Conservation (phyloP, 2,888 invertebrate genomes). For the Eupithecia insigniata region DNA sequence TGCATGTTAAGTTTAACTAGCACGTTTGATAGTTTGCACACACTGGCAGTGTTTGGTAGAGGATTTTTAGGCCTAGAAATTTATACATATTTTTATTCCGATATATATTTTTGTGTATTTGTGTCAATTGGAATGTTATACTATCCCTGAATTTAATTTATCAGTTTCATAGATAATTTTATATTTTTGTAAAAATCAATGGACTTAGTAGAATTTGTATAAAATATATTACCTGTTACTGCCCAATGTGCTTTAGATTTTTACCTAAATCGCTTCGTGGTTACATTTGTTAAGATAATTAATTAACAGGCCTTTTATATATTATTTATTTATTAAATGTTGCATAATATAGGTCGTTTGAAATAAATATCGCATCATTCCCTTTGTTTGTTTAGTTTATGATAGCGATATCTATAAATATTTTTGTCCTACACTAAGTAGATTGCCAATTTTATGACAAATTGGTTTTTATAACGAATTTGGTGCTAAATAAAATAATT, state of each 20-base stretch:
- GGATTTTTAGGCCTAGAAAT: slow-evolving; percentile 21
- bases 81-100: slow-evolving; percentile 11
- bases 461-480: slow-evolving; percentile 55
- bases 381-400: slow-evolving; percentile 66
- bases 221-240: slow-evolving; percentile 8
- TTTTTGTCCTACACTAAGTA: slow-evolving; percentile 48
- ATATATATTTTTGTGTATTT: slow-evolving; percentile 33
- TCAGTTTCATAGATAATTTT: background rate
- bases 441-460: slow-evolving; percentile 3
- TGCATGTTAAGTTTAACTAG: slow-evolving; percentile 23
- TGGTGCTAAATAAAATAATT: slow-evolving; percentile 74
- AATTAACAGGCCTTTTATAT: slow-evolving; percentile 22
- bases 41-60: slow-evolving; percentile 30
- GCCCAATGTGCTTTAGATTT: slow-evolving; percentile 26
- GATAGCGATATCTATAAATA: slow-evolving; percentile 67
- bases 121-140: slow-evolving; percentile 46
- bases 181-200: slow-evolving; percentile 12
- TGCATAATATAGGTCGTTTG: slow-evolving; percentile 30
- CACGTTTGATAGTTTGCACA: slow-evolving; percentile 34
- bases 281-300: background rate
- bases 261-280: background rate
- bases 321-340: slow-evolving; percentile 15
- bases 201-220: background rate
- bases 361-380: slow-evolving; percentile 77
- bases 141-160: slow-evolving; percentile 14